Conservation (phyloP, 2,888 invertebrate genomes). For the Clepsis dumicolana region DNA sequence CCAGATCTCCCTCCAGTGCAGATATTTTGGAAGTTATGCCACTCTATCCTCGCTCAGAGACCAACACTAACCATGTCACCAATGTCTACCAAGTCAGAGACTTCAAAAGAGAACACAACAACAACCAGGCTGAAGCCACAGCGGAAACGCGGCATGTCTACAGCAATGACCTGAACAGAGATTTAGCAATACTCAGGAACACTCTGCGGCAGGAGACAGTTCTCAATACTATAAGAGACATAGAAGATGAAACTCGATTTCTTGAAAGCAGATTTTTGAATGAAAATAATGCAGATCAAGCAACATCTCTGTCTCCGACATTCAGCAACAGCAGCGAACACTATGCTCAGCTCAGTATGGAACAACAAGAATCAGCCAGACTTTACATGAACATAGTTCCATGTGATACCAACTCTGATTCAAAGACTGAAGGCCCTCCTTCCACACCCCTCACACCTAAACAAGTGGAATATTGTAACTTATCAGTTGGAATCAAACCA, state of each 20-base stretch:
- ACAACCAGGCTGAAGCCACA: conserved; percentile 70
- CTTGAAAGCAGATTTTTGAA: conserved; percentile 71
- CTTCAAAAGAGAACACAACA: conserved; percentile 84
- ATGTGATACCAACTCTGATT: conserved; percentile 62
- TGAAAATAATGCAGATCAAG: conserved; percentile 56
- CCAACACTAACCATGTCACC: conserved; percentile 73
- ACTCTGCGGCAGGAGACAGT: conserved; percentile 70
- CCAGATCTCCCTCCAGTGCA: conserved; percentile 84
- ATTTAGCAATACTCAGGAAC: conserved; percentile 75
- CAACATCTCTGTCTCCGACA: conserved; percentile 72
- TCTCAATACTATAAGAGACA: conserved; percentile 72
- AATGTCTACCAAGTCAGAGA: conserved; percentile 86
- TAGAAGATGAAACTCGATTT: conserved; percentile 75
- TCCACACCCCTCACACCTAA: conserved; percentile 74
- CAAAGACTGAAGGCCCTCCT: conserved; percentile 62
- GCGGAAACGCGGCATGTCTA: conserved; percentile 70
- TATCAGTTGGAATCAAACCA: conserved; percentile 63
- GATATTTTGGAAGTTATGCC: conserved; percentile 85
- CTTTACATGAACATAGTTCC: conserved; percentile 79
- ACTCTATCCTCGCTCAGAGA: conserved; percentile 74
- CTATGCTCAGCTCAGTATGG: conserved; percentile 77
- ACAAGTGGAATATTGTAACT: conserved; percentile 76
- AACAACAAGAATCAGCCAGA: conserved; percentile 70
- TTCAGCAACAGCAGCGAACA: conserved; percentile 79
- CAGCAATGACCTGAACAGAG: conserved; percentile 77